phyloP scores from a whole-genome alignment of 2,113 vertebrate genomes.

The Myodes glareolus region DNA sequence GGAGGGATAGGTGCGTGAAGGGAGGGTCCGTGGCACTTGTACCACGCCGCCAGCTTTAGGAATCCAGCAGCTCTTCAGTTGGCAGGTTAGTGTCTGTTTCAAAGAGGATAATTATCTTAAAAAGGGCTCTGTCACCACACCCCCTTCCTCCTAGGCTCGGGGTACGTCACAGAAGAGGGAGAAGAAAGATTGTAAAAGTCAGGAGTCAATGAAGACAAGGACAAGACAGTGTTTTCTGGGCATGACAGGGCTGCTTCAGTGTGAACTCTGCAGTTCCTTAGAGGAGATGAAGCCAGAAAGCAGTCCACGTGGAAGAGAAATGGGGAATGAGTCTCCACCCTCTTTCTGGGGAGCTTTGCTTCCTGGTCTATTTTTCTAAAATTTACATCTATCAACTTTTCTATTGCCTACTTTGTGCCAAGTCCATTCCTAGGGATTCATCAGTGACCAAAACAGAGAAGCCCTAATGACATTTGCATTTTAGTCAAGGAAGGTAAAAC shows the following conservation, averaged over 20 bases:
- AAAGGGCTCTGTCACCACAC: too few species aligned
- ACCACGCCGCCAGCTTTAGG: too few species aligned
- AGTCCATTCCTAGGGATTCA: neutral
- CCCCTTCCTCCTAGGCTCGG: too few species aligned
- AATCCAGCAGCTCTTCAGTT: too few species aligned
- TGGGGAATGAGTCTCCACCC: neutral
- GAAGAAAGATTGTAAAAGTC: too few species aligned
- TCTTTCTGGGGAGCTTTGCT: neutral
- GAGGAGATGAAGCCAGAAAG: neutral
- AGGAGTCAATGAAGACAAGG: too few species aligned
- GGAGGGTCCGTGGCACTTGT: too few species aligned
- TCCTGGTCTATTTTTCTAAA: neutral
- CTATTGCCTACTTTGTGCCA: neutral
- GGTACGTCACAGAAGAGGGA: too few species aligned
- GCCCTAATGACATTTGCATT: neutral
- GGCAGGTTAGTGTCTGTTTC: too few species aligned
- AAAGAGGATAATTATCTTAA: neutral
- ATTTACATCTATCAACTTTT: neutral
- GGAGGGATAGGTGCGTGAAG: too few species aligned
- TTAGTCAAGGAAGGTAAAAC: neutral
- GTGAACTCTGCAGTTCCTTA: neutral
- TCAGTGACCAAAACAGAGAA: neutral
- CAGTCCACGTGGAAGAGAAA: neutral
- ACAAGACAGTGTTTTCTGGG: neutral
- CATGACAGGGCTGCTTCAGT: neutral